Base-by-base conservation (phyloP, 2,797 vertebrate species). In the Toxotes lorentzi region DNA sequence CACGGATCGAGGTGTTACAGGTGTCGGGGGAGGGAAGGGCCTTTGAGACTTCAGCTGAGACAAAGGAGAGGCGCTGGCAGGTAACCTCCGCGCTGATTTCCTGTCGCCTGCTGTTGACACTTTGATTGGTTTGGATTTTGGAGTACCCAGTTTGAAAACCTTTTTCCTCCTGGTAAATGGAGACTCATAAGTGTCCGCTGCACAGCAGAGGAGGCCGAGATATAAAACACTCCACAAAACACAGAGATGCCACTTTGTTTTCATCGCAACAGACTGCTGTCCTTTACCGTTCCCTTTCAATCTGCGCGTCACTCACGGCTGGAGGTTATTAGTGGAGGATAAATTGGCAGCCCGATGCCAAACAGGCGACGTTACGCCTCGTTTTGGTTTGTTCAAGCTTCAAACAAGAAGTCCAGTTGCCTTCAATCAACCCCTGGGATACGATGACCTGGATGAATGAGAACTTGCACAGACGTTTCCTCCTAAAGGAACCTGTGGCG, bases 251-350 rank as follows among this genome's bases (percentile, higher is more conserved):
- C 73, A 73, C 77, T 78, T 90, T 82, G 75, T 88, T 88, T 85
- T 91, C 91, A 93, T 93, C 64, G 87, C 88, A 83, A 32, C 74
- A 79, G 35, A 56, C 53, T 23, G 64, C 4, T 24, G 59, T 71
- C 13, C 24, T 10, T 30, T 62, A 1, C 62, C 54, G 70, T 76
- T 56, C 48, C 7, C 77, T 50, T 58, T 77, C n/a, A 54, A 60
- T 78, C 68, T 65, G 58, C 43, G 78, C 69, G 75, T 82, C n/a
- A 3, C 19, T 4, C 87, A 54, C 91, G 45, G 91, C 90, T 95
- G 93, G 27, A 35, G 34, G 12, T 70, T 53, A 91, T 94, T 80
- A 90, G 50, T 12, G 58, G 16, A 4, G 12, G 59, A 70, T 35
- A 0, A 54, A 64, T 62, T 50, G 35, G 56, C 47, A 47, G 30